Evolutionary conservation across 2,113 vertebrate species (phyloP), one percentile per base, ranked within the genome.

Genomic region (Telmatochromis bifrenatus): DNA sequence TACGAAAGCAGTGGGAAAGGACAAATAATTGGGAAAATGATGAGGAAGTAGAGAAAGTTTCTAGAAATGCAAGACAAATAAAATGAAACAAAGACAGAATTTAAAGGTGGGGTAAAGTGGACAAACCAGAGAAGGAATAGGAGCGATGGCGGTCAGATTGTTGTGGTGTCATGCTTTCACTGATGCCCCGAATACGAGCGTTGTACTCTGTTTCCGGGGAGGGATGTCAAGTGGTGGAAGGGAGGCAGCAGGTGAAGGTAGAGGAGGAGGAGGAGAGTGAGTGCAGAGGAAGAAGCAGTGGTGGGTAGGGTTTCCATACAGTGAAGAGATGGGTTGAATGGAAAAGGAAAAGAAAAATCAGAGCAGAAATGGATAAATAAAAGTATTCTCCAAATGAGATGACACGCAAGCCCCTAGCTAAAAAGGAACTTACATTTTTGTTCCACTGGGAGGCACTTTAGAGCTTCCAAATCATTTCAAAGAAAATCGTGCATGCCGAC

Each of bases 91-190:
- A 79, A 73, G 13, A 15, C 10, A 86, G 79, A 92, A 90, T 90
- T 21, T 42, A 87, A 93, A 91, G 94, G 96, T 85, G 96, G 96
- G 94, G 95, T 96, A 95, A 95, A 93, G 84, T 91, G 90, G 96
- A 98, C 98, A 75, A 97, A 99, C 98, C 98, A 31, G 98, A 97
- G 93, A 97, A 96, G 31, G 98, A 98, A 96, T 97, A 97, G 93
- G 98, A 97, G 80, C 97, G 97, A 92, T 97, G 98, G 94, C 96
- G 97, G 95, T 97, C 97, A 91, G 95, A 93, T 84, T 92, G 92
- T 96, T 96, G 96, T 85, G 93, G 92, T 92, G 94, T 94, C 89
- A 95, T 95, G 90, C 96, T 97, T 88, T 96, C 97, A 93, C 95
- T 95, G 93, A 98, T 95, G 92, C 96, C 96, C 94, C 96, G 97